These are phyloP conservation scores for Vireo altiloquus DNA, from an alignment of 2,113 vertebrate species.

Conservation along the genomic window DNA sequence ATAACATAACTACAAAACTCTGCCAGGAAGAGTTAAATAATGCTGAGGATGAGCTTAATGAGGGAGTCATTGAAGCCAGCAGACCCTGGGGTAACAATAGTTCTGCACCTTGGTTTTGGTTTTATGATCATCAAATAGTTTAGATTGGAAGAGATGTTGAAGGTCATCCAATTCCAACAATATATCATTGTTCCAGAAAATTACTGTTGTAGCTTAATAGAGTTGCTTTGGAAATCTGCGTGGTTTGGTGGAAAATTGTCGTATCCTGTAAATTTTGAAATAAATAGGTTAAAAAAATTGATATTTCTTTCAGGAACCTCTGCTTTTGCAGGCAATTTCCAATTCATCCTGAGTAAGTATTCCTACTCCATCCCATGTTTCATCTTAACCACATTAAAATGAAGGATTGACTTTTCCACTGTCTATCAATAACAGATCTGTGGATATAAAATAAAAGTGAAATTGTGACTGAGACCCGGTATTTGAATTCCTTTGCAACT, in stretches of 20 bases:
- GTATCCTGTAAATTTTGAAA: background rate
- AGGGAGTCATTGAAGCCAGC: background rate
- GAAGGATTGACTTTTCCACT: background rate
- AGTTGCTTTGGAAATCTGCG: background rate
- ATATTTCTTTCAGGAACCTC: background rate
- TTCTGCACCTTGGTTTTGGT: background rate
- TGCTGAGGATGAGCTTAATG: background rate
- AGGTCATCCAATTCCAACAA: background rate
- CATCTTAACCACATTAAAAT: background rate
- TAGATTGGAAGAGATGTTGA: background rate
- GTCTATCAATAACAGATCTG: background rate
- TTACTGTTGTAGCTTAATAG: background rate
- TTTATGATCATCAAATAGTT: background rate
- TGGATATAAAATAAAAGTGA: background rate
- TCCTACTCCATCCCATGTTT: background rate
- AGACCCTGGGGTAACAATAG: background rate
- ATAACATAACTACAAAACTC: background rate
- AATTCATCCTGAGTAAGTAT: background rate
- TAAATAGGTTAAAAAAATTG: background rate
- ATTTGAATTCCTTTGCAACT: background rate
- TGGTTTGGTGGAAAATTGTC: background rate
- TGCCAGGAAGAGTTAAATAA: background rate
- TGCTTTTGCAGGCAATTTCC: background rate
- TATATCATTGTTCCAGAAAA: background rate
- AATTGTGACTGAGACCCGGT: background rate